phyloP scores from a whole-genome alignment of 2,113 vertebrate species.

The Solea senegalensis region DNA sequence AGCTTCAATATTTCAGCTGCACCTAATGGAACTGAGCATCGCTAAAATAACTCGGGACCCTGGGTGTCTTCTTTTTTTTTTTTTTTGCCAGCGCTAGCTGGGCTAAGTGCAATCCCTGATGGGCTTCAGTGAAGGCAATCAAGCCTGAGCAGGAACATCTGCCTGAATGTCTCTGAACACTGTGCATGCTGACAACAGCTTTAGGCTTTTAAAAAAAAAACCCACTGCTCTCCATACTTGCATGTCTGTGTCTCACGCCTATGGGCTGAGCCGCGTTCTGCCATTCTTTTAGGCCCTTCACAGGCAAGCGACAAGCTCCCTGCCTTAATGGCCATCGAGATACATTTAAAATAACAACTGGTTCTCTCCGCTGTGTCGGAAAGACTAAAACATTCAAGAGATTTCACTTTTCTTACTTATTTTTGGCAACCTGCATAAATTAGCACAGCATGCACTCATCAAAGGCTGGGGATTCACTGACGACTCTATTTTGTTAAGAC shows the following conservation, averaged over 20 bases:
- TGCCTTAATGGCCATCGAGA: slow-evolving; percentile 26
- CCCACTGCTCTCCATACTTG: slow-evolving; percentile 28
- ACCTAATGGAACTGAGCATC: slow-evolving; percentile 60
- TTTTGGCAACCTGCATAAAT: slow-evolving; percentile 4
- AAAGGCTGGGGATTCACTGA: not conserved
- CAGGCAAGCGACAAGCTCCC: not conserved
- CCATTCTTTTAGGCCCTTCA: slow-evolving; percentile 11
- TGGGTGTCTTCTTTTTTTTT: slow-evolving; percentile 33
- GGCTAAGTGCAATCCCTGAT: slow-evolving; percentile 79
- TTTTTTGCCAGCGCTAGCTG: slow-evolving; percentile 41
- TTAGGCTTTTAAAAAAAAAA: slow-evolving; percentile 71
- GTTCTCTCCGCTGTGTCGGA: not conserved
- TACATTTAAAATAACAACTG: not conserved
- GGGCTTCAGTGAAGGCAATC: slow-evolving; percentile 67
- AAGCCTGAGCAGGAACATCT: slow-evolving; percentile 73
- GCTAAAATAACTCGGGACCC: slow-evolving; percentile 64
- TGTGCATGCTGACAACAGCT: slow-evolving; percentile 72
- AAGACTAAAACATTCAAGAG: slow-evolving; percentile 14
- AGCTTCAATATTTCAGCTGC: slow-evolving; percentile 74
- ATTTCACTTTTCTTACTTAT: not conserved
- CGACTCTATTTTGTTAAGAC: not conserved
- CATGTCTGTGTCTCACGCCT: slow-evolving; percentile 33
- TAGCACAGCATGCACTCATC: slow-evolving; percentile 3
- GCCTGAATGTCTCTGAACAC: slow-evolving; percentile 68
- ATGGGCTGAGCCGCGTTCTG: slow-evolving; percentile 20